Evolutionary conservation across 1,140 invertebrate species (phyloP).

Genomic region (Hydropsyche tenuis): DNA sequence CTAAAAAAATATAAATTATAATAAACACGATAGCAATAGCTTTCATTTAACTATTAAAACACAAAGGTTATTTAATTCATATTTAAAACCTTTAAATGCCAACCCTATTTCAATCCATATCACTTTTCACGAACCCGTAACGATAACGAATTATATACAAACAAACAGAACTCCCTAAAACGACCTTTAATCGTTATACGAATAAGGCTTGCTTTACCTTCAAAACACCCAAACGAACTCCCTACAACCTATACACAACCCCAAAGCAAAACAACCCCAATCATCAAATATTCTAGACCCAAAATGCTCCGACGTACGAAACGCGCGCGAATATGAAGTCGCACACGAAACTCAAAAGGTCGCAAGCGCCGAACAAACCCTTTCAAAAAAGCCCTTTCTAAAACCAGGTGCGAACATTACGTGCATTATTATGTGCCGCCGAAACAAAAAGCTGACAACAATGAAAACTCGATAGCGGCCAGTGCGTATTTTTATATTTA

Average conservation of each 20-base stretch:
- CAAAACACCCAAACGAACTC: background rate
- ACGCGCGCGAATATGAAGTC: background rate
- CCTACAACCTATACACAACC: background rate
- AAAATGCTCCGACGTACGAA: background rate
- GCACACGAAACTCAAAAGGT: background rate
- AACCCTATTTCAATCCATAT: background rate
- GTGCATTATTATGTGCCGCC: no score
- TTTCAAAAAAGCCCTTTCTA: no score
- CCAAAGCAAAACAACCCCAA: background rate
- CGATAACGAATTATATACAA: slow-evolving; percentile 26
- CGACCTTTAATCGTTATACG: background rate
- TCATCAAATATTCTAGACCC: no score
- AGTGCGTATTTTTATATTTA: no score
- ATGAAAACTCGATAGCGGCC: no score
- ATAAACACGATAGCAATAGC: no score
- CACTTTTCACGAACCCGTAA: slow-evolving; percentile 3
- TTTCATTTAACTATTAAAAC: no score
- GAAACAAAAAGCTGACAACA: no score
- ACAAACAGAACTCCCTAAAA: background rate
- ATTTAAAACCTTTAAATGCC: no score
- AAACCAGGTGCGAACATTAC: no score
- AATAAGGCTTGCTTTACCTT: background rate
- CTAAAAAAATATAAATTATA: no score
- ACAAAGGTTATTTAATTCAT: no score
- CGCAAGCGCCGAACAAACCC: background rate